Percentiles rank a stretch among this genome's conserved stretches.
Conservation (phyloP, 2,797 vertebrate genomes). For the Harpagifer antarcticus region DNA sequence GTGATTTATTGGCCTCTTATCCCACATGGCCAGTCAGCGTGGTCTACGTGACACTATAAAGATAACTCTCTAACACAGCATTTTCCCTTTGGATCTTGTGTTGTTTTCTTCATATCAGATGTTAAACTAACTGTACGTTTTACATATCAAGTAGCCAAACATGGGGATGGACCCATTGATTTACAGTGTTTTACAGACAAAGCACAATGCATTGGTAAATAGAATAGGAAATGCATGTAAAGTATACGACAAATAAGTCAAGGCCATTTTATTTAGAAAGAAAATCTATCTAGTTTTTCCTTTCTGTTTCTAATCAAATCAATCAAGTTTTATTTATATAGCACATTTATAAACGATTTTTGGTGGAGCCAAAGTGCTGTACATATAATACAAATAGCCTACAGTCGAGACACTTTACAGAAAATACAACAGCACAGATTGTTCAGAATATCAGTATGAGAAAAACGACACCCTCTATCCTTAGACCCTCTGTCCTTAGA, state of each 20-base stretch:
- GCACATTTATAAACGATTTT: no score
- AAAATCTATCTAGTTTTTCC: no score
- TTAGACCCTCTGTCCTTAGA: no score
- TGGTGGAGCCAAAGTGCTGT: no score
- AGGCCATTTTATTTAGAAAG: no score
- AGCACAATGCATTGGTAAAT: not conserved
- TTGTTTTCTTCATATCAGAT: not conserved
- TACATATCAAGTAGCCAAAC: not conserved
- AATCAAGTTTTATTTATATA: no score
- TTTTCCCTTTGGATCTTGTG: not conserved
- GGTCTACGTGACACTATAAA: not conserved
- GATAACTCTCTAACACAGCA: not conserved
- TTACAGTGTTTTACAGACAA: not conserved
- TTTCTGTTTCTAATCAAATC: no score
- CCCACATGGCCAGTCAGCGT: not conserved
- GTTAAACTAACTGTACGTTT: not conserved
- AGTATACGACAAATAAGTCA: not conserved
- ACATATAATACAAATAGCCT: no score
- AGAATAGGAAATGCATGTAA: not conserved
- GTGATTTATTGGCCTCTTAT: conserved; percentile 1
- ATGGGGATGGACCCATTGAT: not conserved
- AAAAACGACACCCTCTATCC: no score
- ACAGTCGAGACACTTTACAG: no score
- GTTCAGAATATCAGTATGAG: no score
- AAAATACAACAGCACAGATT: no score